Conservation (phyloP, 37 sponge, comb jelly and placozoan genomes). For the Haliclona indistincta region DNA sequence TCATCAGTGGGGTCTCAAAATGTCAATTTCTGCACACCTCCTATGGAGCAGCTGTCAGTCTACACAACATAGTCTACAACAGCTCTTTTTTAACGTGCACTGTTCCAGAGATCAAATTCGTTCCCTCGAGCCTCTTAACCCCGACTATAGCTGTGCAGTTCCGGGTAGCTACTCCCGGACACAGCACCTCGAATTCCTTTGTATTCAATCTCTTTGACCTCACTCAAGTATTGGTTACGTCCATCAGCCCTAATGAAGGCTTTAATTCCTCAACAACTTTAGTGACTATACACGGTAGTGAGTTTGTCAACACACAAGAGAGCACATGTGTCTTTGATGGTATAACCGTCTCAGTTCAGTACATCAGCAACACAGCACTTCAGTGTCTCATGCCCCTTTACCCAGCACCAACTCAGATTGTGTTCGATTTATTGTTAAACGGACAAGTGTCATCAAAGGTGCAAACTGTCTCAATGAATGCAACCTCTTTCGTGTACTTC, state of each 20-base stretch:
- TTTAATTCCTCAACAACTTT: conserved; percentile 10
- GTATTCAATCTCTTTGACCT: conserved; percentile 45
- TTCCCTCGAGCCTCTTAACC: not conserved
- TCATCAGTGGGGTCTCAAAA: conserved; percentile 22
- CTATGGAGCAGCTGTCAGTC: not conserved
- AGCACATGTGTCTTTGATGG: conserved; percentile 16
- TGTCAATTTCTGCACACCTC: conserved; percentile 12
- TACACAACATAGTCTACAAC: conserved; percentile 1
- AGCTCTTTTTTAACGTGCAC: conserved; percentile 31
- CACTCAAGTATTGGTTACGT: conserved; percentile 14
- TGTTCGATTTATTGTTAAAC: conserved; percentile 29
- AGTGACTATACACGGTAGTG: conserved; percentile 20
- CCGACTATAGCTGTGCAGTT: not conserved
- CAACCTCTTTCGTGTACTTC: conserved; percentile 51
- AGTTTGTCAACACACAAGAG: conserved; percentile 33
- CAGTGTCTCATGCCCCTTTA: conserved; percentile 30
- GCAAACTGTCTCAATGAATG: not conserved
- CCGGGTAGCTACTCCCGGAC: not conserved
- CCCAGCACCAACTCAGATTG: conserved; percentile 18
- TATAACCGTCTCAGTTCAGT: conserved; percentile 12
- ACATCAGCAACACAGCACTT: conserved; percentile 11
- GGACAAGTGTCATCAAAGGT: conserved; percentile 41
- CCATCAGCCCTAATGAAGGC: conserved; percentile 46
- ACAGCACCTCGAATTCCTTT: conserved; percentile 3
- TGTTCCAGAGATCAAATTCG: conserved; percentile 14